Conservation (phyloP, 1,140 invertebrate species). For the Brachionus rotundiformis region DNA sequence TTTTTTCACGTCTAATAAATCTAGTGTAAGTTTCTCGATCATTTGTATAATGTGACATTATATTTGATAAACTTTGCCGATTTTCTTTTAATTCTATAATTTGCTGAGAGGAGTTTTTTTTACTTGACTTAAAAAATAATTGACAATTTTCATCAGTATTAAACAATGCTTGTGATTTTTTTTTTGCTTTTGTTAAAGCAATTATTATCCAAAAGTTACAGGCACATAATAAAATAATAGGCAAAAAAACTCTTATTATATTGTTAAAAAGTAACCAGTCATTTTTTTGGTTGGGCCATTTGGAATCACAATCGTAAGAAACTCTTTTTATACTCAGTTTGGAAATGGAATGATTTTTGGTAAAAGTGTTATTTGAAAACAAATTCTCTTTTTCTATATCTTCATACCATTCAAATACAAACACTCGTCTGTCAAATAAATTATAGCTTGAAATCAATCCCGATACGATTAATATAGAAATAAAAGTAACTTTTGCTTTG, state of each 20-base stretch:
- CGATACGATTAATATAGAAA: neutral
- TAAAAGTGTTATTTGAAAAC: neutral
- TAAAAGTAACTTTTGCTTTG: slow-evolving; percentile 24
- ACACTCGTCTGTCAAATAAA: slow-evolving; percentile 21
- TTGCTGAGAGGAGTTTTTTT: neutral
- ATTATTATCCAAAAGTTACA: slow-evolving; percentile 42
- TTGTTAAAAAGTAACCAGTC: slow-evolving; percentile 18
- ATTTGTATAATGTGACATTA: too few relatives aligned
- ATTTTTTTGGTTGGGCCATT: slow-evolving; percentile 34
- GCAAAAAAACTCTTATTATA: slow-evolving; percentile 45
- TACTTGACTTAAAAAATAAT: neutral
- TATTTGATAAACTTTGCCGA: too few relatives aligned
- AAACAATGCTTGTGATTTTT: slow-evolving; percentile 22
- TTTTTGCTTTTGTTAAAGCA: neutral
- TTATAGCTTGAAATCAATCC: slow-evolving; percentile 34
- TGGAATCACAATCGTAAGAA: slow-evolving; percentile 37
- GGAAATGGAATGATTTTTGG: neutral
- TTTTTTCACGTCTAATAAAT: neutral
- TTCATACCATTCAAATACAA: slow-evolving; percentile 10
- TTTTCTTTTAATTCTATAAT: neutral
- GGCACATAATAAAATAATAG: neutral
- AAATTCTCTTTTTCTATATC: neutral
- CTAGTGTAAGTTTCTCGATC: neutral
- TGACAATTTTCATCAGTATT: neutral
- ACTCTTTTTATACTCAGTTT: neutral